Conservation (phyloP, 2,797 vertebrate species). For the Hemibagrus guttatus region DNA sequence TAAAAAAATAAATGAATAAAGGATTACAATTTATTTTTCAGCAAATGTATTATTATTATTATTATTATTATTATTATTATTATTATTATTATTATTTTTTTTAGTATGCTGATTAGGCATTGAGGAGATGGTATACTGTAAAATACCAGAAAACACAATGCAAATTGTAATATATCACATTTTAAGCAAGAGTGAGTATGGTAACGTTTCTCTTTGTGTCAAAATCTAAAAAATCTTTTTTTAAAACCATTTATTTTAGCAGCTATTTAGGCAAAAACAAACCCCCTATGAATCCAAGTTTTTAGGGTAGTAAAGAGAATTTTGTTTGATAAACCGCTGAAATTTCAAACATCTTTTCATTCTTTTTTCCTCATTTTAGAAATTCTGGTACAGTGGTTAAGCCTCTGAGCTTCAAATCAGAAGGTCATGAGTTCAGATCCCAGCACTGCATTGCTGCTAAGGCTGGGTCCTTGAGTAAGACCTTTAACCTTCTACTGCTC, state of each 20-base stretch:
- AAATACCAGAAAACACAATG: neutral
- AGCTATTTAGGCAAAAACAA: neutral
- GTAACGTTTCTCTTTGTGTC: neutral
- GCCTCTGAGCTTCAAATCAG: slow-evolving; percentile 5
- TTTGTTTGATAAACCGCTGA: neutral
- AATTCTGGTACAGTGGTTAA: neutral
- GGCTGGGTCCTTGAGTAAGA: slow-evolving; percentile 2
- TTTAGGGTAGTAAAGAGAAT: neutral
- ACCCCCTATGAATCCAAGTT: neutral
- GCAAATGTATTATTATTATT: neutral
- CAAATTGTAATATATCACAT: neutral
- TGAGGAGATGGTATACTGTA: neutral
- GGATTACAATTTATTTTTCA: neutral
- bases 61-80: neutral
- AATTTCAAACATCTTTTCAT: neutral
- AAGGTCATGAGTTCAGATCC: slow-evolving; percentile 9
- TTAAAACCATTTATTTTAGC: neutral
- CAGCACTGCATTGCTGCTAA: neutral
- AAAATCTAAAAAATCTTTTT: neutral
- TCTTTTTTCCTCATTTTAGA: neutral
- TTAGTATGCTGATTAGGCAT: neutral
- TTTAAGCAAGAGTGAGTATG: neutral
- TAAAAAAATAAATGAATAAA: too few species aligned
- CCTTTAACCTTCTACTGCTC: neutral
- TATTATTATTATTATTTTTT: neutral